phyloP scores from a whole-genome alignment of 2,888 invertebrate species.

The Thymelicus acteon region DNA sequence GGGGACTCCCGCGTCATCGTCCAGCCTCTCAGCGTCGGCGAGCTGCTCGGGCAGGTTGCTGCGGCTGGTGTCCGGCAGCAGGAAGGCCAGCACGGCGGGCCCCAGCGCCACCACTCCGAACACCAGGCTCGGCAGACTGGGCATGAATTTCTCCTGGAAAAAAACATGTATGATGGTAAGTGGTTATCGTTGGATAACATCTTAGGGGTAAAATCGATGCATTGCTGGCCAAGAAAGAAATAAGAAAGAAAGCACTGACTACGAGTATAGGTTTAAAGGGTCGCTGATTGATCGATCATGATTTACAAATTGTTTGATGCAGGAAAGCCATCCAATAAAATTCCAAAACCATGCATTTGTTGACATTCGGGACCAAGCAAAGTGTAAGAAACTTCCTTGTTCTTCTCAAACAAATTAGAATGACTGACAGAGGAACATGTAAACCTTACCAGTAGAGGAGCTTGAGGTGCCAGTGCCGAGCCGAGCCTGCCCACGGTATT shows the following conservation, averaged over 20 bases:
- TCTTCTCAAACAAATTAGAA: background rate
- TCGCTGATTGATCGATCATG: too few species aligned
- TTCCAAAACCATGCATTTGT: too few species aligned
- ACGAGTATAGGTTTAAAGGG: too few species aligned
- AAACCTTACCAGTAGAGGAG: slow-evolving; percentile 84
- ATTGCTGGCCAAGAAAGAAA: too few species aligned
- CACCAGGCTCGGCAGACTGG: slow-evolving; percentile 67
- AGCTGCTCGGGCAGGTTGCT: slow-evolving; percentile 65
- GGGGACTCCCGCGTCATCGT: slow-evolving; percentile 56
- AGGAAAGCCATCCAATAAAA: too few species aligned
- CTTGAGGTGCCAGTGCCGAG: slow-evolving; percentile 87
- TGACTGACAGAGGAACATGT: background rate
- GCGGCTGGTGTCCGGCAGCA: slow-evolving; percentile 71
- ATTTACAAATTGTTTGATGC: too few species aligned
- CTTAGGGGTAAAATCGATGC: too few species aligned
- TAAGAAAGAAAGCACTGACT: too few species aligned
- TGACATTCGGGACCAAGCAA: too few species aligned
- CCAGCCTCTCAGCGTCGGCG: slow-evolving; percentile 63
- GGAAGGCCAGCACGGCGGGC: slow-evolving; percentile 63
- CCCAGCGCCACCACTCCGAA: slow-evolving; percentile 69
- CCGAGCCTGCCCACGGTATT: slow-evolving; percentile 87
- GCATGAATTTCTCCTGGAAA: slow-evolving; percentile 65
- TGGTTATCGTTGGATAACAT: too few species aligned
- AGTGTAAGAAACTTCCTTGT: background rate
- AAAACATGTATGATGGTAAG: background rate